Evolutionary conservation across 2,113 vertebrate genomes (phyloP).

Genomic region (Zosterops pallidus): DNA sequence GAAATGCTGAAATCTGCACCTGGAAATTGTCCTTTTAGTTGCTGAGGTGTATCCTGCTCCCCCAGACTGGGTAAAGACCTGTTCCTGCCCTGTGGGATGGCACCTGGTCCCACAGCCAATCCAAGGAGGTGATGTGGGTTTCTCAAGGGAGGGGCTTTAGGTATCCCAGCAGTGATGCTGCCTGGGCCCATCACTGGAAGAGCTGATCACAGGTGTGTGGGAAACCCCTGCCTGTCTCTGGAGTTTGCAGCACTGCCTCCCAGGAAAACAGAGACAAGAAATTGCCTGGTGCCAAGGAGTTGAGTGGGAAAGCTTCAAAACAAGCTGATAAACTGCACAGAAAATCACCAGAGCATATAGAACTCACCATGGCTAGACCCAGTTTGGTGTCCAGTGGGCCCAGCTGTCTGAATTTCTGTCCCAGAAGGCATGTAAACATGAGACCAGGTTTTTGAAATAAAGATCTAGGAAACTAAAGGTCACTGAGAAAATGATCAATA

Average conservation of each 20-base stretch:
- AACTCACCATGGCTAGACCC: neutral
- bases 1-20: neutral
- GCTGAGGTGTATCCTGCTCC: neutral
- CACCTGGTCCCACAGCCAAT: neutral
- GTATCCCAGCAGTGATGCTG: neutral
- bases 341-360: accelerated
- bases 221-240: neutral
- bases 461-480: neutral
- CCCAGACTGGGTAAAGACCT: neutral
- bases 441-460: neutral
- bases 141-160: neutral
- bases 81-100: neutral
- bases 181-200: neutral
- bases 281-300: neutral
- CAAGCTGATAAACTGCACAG: neutral
- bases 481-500: neutral
- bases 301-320: neutral
- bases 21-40: neutral
- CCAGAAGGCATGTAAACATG: neutral
- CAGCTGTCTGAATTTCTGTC: neutral
- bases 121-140: neutral
- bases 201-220: neutral
- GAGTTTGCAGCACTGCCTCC: neutral
- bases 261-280: neutral
- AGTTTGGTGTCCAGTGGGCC: neutral